phyloP scores from a whole-genome alignment of 2,888 invertebrate species.

The Caenorhabditis sp. region DNA sequence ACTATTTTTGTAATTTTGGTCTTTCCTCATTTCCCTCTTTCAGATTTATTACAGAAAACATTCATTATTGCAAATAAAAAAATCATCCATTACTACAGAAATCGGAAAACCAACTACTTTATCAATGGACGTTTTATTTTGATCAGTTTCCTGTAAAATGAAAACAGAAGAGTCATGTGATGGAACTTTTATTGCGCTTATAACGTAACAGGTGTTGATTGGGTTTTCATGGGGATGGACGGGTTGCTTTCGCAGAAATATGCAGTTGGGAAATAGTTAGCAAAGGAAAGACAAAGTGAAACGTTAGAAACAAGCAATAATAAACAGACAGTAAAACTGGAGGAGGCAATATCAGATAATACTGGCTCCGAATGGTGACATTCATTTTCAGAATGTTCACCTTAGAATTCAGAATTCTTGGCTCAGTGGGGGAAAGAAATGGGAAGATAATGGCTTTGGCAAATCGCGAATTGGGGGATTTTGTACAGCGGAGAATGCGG shows the following conservation, averaged over 20 bases:
- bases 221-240: not conserved
- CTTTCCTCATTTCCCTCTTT: too few relatives aligned
- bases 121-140: not conserved
- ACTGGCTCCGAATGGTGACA: not conserved
- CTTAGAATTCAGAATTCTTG: slow-evolving; percentile 5
- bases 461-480: slow-evolving; percentile 25
- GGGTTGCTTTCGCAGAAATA: not conserved
- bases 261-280: not conserved
- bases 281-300: slow-evolving; percentile 13
- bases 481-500: slow-evolving; percentile 37
- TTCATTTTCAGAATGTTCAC: not conserved
- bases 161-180: slow-evolving; percentile 6
- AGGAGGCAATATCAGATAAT: not conserved
- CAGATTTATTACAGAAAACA: too few relatives aligned
- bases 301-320: slow-evolving; percentile 9
- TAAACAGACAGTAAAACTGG: not conserved
- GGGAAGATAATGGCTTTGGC: slow-evolving; percentile 50
- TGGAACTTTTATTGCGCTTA: slow-evolving; percentile 10
- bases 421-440: slow-evolving; percentile 15
- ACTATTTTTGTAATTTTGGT: too few relatives aligned
- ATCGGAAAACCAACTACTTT: not conserved
- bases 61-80: too few relatives aligned
- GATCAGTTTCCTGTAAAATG: not conserved
- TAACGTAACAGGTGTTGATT: slow-evolving; percentile 11
- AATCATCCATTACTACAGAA: too few relatives aligned